Percentiles rank a stretch among this genome's conserved stretches.
Conservation (phyloP, 53 echinoderm and acorn worm species). For the Patiria pectinifera region DNA sequence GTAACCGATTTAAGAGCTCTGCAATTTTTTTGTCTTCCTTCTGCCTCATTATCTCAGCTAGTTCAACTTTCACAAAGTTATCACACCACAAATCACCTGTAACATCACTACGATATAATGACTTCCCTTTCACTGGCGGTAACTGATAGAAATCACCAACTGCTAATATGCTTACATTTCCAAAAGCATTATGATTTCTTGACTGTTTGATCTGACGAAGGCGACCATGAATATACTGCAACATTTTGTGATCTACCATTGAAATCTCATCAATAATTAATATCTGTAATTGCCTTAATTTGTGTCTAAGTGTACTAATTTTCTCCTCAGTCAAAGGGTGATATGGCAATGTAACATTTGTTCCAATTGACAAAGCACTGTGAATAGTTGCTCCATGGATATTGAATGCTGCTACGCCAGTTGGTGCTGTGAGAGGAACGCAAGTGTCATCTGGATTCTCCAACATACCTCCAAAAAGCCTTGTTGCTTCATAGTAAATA, state of each 20-base stretch:
- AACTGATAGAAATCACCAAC: conserved; percentile 81
- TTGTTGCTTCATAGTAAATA: conserved; percentile 72
- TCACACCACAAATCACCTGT: conserved; percentile 17
- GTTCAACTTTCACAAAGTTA: conserved; percentile 58
- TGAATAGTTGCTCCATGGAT: conserved; percentile 69
- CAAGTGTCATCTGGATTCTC: conserved; percentile 63
- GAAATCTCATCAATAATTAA: conserved; percentile 85
- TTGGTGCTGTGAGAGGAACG: conserved; percentile 57
- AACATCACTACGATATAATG: conserved; percentile 45
- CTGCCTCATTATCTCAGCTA: conserved; percentile 77
- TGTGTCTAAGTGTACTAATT: conserved; percentile 61
- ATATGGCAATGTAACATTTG: conserved; percentile 31
- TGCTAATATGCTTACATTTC: conserved; percentile 69
- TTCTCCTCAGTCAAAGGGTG: conserved; percentile 69
- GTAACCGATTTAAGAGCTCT: neutral
- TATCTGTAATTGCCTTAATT: conserved; percentile 67
- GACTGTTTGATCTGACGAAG: conserved; percentile 73
- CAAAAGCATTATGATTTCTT: conserved; percentile 55
- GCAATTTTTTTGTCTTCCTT: conserved; percentile 74
- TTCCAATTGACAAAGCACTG: conserved; percentile 54
- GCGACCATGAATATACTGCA: conserved; percentile 71
- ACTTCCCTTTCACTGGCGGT: conserved; percentile 67
- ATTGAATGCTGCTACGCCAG: conserved; percentile 67
- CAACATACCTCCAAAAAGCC: conserved; percentile 61
- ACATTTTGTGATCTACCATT: conserved; percentile 72